Base-by-base conservation (phyloP, 2,888 invertebrate species). In the Cynaeus angustus region DNA sequence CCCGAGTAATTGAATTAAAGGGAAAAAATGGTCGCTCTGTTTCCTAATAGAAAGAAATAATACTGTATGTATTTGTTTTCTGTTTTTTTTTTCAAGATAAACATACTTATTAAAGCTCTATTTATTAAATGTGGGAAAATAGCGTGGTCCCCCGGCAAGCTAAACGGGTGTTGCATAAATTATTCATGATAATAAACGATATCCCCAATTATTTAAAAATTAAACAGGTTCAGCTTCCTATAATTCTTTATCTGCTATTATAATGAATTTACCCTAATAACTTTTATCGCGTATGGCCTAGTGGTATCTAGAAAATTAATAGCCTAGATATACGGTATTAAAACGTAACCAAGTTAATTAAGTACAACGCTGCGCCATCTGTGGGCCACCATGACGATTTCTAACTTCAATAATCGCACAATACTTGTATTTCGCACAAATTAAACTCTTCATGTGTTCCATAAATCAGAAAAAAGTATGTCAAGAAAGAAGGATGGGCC, bases 361-460 rank as follows among this genome's bases (percentile, higher is more conserved):
- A 64, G 41, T 64, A 53, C 65, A 53, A 43, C 30, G 45, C 21
- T 65, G 53, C 53, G 65, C 65, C 65, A 65, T 65, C 65, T 65
- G 45, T 65, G 21, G 53, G 41, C 43, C 48, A 52, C 7, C 62
- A 38, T 38, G 38, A 37, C 37, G 41, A 52, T 50, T 52, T 9
- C 52, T 21, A 43, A 9, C 41, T 52, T 52, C 52, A 41, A 64
- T 52, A 64, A 43, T 38, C 38, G 38, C 62, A 21, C 4, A 21
- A 21, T 21, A 21, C 1, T 21, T 14, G 55, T 16, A 12, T 55
- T 12, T 14, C 48, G 45, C 14, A 13, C 59, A 13, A 28, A 45
- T 21, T 8, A 12, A 16, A 55, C 43, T 46, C 37, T 41, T 62
- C 48, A 62, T 50, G n/a, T 12, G 21, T 14, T 37, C 48, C 43